Evolutionary conservation across 2,797 vertebrate species (phyloP).

Genomic region (Pangasius sanitwongsei): DNA sequence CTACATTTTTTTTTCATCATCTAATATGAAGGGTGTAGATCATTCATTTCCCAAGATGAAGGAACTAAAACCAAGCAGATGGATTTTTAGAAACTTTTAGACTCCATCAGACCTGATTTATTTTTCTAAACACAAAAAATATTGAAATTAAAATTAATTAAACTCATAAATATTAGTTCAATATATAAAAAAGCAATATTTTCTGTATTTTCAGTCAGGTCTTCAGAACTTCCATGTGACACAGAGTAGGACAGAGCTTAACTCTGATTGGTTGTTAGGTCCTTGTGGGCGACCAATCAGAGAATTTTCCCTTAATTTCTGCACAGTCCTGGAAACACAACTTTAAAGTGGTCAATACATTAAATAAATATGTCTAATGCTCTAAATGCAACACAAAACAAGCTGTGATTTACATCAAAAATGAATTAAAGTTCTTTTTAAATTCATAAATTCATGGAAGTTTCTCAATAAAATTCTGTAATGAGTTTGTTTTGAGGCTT

Average conservation of each 20-base stretch:
- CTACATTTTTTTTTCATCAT: neutral
- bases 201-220: neutral
- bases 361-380: neutral
- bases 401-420: neutral
- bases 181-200: neutral
- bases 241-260: neutral
- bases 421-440: neutral
- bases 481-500: neutral
- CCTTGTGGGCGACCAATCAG: neutral
- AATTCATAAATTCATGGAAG: neutral
- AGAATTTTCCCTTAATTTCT: neutral
- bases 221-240: neutral
- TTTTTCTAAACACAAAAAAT: neutral
- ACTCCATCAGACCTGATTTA: neutral
- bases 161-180: neutral
- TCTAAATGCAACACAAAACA: neutral
- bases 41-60: neutral
- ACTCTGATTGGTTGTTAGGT: neutral
- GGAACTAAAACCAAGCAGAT: neutral
- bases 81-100: neutral
- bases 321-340: neutral
- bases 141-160: neutral
- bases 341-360: neutral
- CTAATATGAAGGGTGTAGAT: neutral
- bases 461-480: neutral